Conservation (phyloP, 2,797 vertebrate species). For the Lagodon rhomboides region DNA sequence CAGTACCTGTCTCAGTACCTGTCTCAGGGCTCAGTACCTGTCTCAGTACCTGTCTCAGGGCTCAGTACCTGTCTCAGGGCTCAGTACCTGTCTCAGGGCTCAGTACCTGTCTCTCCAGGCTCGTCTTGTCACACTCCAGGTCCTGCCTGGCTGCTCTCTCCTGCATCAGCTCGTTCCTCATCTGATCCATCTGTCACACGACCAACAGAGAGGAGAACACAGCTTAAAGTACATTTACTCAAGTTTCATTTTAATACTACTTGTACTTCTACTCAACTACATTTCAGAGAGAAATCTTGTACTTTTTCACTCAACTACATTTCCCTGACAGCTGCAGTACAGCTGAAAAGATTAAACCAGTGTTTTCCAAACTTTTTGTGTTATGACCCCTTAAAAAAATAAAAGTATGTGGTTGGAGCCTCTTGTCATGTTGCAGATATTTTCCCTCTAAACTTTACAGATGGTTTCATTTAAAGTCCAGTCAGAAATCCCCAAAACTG, state of each 20-base stretch:
- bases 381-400: background rate
- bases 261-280: too few species aligned
- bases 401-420: too few species aligned
- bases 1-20: slow-evolving; percentile 74
- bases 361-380: background rate
- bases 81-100: slow-evolving; percentile 81
- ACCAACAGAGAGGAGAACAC: slow-evolving; percentile 25
- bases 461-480: too few species aligned
- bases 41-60: slow-evolving; percentile 80
- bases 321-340: background rate
- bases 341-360: background rate
- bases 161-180: slow-evolving; percentile 92
- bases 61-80: slow-evolving; percentile 75
- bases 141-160: slow-evolving; percentile 92
- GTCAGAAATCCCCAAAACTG: too few species aligned
- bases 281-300: background rate
- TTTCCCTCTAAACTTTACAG: too few species aligned
- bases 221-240: background rate
- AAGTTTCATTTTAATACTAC: background rate
- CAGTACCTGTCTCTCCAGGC: slow-evolving; percentile 95
- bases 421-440: too few species aligned
- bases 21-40: too few species aligned
- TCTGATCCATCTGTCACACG: slow-evolving; percentile 91
- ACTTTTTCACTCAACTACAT: background rate
- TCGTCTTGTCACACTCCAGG: slow-evolving; percentile 96